Evolutionary conservation across 2,888 invertebrate species (phyloP), one percentile per base, ranked within the genome.

Genomic region (Scaptomyza flava): DNA sequence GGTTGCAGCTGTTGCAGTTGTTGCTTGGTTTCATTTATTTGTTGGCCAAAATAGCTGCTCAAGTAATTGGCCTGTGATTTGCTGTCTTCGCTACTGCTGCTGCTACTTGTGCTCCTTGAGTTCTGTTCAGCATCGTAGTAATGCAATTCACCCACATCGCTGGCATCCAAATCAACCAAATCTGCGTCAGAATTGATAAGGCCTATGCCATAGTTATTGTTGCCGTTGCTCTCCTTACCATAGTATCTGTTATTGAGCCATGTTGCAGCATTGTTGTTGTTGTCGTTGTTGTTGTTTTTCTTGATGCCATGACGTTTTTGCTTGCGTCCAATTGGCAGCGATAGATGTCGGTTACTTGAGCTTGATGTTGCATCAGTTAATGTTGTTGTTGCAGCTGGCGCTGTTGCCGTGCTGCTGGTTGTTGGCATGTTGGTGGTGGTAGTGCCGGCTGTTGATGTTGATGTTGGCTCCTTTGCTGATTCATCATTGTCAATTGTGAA

Each of bases 401-500:
- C 41, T 42, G 61, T 34, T 27, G 58, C 12, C 14, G 53, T 41
- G 27, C 45, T 52, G 33, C 17, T 53, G 14, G 14, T 42, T 38
- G 38, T 38, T 14, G 41, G 38, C n/a, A 36, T 36, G 14, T 2
- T 36, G 56, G 20, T 53, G 43, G 2, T 46, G 27, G 27, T 9
- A 3, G n/a, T 27, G 27, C 23, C 6, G 11, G 45, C 17, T 27
- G 57, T 36, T 23, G 50, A 51, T 27, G 57, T 36, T 23, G 50
- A 51, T 23, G 56, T 56, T 30, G 47, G 48, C 45, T 63, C 30
- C 51, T 17, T 57, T 41, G 61, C 48, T 64, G 78, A 81, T 86
- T 78, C 84, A 78, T 85, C 85, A 78, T 68, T 86, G 80, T 81
- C 83, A 74, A 68, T 59, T 67, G 70, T 7, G 45, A 60, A 66